A percentile compares a stretch with the other conserved stretches of the same genome.
phyloP scores from a whole-genome alignment of 1,140 invertebrate species.

The Drosophila rufa region DNA sequence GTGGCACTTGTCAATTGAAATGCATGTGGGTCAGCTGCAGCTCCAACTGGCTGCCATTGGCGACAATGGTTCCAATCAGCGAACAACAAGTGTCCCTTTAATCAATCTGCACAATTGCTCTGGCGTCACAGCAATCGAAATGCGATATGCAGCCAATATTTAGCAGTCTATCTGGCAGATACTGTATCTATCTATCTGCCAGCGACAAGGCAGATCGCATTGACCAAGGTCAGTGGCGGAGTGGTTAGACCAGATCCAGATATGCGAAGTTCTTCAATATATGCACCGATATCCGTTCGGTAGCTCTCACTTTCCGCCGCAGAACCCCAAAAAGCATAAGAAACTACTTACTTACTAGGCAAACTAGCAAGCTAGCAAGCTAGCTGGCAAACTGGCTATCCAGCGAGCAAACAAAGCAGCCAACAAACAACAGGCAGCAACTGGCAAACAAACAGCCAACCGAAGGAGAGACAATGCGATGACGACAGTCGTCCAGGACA shows the following conservation, averaged over 20 bases:
- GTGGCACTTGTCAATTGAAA: conserved; percentile 56
- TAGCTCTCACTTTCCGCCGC: conserved; percentile 61
- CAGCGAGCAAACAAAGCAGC: conserved; percentile 40
- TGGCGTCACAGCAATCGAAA: conserved; percentile 41
- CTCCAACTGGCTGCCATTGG: conserved; percentile 2
- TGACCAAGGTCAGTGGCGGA: conserved; percentile 68
- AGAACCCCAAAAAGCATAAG: neutral
- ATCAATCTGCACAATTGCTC: conserved; percentile 51
- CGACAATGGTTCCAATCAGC: conserved; percentile 40
- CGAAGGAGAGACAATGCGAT: conserved; percentile 55
- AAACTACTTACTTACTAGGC: conserved; percentile 11
- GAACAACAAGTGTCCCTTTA: conserved; percentile 52
- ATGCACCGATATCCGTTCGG: conserved; percentile 8
- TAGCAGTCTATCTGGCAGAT: conserved; percentile 31
- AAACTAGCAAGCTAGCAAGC: conserved; percentile 28
- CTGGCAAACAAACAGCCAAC: conserved; percentile 26
- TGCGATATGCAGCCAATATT: conserved; percentile 10
- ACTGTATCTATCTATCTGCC: conserved; percentile 18
- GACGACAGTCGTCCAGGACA: conserved; percentile 61
- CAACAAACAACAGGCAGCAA: conserved; percentile 22
- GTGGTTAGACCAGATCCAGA: conserved; percentile 31
- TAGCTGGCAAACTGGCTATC: conserved; percentile 32
- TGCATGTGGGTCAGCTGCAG: conserved; percentile 49
- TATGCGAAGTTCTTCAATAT: neutral
- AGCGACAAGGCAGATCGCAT: conserved; percentile 53